Evolutionary conservation across 2,888 invertebrate species (phyloP).

Genomic region (Pelosia muscerda): DNA sequence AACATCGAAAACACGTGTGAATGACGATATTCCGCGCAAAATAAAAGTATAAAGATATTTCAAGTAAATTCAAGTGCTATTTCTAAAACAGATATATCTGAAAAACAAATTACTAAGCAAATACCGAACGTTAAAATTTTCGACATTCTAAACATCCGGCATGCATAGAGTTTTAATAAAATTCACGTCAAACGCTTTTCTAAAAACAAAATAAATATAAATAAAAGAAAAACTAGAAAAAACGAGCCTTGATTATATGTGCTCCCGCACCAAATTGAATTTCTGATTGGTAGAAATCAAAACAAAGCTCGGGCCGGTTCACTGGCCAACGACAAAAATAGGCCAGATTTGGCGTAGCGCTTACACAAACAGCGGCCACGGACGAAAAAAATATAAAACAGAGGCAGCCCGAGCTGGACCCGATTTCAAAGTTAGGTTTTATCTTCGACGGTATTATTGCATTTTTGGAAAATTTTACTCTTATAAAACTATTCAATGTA

Average conservation of each 20-base stretch:
- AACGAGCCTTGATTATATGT: conserved; percentile 44
- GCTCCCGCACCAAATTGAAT: conserved; percentile 52
- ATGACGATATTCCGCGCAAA: too few relatives aligned
- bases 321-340: conserved; percentile 69
- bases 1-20: too few relatives aligned
- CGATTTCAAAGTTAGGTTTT: conserved; percentile 3
- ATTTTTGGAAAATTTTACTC: neutral
- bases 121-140: conserved; percentile 17
- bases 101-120: conserved; percentile 3
- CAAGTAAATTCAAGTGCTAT: neutral
- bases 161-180: conserved; percentile 28
- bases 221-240: conserved; percentile 31
- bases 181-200: conserved; percentile 31
- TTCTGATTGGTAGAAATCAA: conserved; percentile 54
- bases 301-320: conserved; percentile 58
- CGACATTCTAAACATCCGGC: conserved; percentile 26
- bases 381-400: conserved; percentile 51
- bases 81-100: neutral
- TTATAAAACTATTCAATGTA: neutral
- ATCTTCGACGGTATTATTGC: neutral
- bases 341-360: conserved; percentile 62
- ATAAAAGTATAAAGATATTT: too few relatives aligned
- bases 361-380: conserved; percentile 59
- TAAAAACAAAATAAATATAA: conserved; percentile 17
- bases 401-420: conserved; percentile 40